Evolutionary conservation across 2,888 invertebrate genomes (phyloP).

Genomic region (Troilus luridus): DNA sequence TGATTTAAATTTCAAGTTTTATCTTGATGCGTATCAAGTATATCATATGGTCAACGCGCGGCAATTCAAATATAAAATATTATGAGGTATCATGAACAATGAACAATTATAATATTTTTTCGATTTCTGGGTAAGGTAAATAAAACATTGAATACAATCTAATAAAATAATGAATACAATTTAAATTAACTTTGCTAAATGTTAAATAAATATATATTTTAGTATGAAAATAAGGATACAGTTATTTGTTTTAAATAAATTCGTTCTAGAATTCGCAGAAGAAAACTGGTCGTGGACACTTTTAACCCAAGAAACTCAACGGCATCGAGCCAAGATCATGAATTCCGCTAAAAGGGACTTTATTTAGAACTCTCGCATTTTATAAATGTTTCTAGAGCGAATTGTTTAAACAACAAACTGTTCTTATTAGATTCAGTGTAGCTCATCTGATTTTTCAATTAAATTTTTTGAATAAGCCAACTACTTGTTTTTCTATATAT

Average conservation of each 20-base stretch:
- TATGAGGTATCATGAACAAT: no score
- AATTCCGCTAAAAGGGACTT: conserved; percentile 34
- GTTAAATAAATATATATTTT: not conserved
- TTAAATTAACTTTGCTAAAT: not conserved
- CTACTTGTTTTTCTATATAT: no score
- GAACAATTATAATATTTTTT: no score
- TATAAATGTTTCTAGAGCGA: not conserved
- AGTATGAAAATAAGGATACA: not conserved
- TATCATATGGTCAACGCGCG: no score
- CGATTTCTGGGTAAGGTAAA: no score
- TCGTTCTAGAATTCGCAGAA: not conserved
- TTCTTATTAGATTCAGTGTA: not conserved
- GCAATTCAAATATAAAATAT: no score
- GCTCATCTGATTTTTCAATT: not conserved
- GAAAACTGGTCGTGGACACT: conserved; percentile 8
- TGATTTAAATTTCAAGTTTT: no score
- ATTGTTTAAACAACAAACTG: not conserved
- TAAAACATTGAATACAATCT: no score
- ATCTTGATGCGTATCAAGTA: no score
- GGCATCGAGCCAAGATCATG: conserved; percentile 2
- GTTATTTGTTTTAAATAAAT: conserved; percentile 3
- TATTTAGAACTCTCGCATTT: not conserved
- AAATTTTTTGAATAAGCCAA: not conserved
- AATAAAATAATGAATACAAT: no score
- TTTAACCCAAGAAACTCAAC: not conserved